Conservation (phyloP, 1,140 invertebrate species). For the Drosophila navojoa region DNA sequence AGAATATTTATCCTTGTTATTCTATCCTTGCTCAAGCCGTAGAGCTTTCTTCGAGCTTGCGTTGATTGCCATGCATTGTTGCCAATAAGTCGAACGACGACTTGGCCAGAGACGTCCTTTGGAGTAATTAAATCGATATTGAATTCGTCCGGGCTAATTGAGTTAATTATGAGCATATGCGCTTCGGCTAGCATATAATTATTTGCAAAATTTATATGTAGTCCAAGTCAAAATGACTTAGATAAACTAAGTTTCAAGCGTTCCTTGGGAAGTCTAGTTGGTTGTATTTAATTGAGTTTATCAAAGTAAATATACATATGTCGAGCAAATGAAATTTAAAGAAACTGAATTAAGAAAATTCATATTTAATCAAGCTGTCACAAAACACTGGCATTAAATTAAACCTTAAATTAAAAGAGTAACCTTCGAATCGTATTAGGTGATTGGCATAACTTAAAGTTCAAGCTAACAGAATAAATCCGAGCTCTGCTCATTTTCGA, state of each 20-base stretch:
- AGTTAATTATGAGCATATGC: conserved; percentile 39
- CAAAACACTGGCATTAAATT: too few relatives aligned
- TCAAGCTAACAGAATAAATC: too few relatives aligned
- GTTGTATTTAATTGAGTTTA: too few relatives aligned
- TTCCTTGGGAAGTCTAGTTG: too few relatives aligned
- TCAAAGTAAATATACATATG: too few relatives aligned
- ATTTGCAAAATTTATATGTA: conserved; percentile 56
- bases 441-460: too few relatives aligned
- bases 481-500: too few relatives aligned
- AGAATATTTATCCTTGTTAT: neutral
- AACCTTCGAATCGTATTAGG: too few relatives aligned
- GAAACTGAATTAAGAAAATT: too few relatives aligned
- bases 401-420: too few relatives aligned
- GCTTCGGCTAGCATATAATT: conserved; percentile 56
- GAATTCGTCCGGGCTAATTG: conserved; percentile 43
- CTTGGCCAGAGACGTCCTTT: conserved; percentile 5
- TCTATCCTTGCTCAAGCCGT: conserved; percentile 11
- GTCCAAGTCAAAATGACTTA: conserved; percentile 27
- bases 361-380: too few relatives aligned
- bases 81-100: neutral
- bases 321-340: too few relatives aligned
- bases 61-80: conserved; percentile 55
- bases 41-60: conserved; percentile 9
- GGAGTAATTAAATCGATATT: conserved; percentile 44
- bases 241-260: neutral